These are phyloP conservation scores for Petrosia ficiformis DNA, from an alignment of 37 sponge, comb jelly and placozoan species.

Conservation along the genomic window DNA sequence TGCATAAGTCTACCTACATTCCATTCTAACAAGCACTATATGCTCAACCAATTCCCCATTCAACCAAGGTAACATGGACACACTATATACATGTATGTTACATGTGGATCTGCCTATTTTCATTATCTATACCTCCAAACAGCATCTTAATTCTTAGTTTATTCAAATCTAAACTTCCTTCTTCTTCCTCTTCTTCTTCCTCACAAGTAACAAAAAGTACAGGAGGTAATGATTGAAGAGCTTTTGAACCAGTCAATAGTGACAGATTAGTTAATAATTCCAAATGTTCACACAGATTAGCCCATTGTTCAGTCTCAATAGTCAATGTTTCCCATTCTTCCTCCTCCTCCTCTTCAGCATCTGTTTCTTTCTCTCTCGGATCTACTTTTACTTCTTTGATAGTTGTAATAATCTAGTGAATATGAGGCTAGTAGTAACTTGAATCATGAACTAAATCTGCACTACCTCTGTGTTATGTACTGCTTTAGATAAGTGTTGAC, in stretches of 20 bases:
- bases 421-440: too few species aligned
- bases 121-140: background rate
- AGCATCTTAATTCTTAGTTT: background rate
- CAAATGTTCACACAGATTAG: slow-evolving; percentile 22
- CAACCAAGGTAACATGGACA: too few species aligned
- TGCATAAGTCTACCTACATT: too few species aligned
- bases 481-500: slow-evolving; percentile 1
- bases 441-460: too few species aligned
- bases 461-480: too few species aligned
- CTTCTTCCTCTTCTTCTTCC: background rate
- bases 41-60: too few species aligned
- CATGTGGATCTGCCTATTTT: too few species aligned
- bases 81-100: too few species aligned
- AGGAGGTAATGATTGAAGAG: slow-evolving; percentile 21
- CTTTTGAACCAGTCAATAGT: slow-evolving; percentile 6
- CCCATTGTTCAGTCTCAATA: slow-evolving; percentile 44
- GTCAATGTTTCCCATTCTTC: slow-evolving; percentile 64
- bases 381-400: too few species aligned
- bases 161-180: background rate
- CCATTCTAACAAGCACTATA: too few species aligned
- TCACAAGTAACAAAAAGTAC: slow-evolving; percentile 8
- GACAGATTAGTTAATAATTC: slow-evolving; percentile 27
- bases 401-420: too few species aligned
- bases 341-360: background rate
- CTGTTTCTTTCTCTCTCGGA: too few species aligned